phyloP scores from a whole-genome alignment of 2,113 vertebrate species.

The Eudyptes chrysolophus region DNA sequence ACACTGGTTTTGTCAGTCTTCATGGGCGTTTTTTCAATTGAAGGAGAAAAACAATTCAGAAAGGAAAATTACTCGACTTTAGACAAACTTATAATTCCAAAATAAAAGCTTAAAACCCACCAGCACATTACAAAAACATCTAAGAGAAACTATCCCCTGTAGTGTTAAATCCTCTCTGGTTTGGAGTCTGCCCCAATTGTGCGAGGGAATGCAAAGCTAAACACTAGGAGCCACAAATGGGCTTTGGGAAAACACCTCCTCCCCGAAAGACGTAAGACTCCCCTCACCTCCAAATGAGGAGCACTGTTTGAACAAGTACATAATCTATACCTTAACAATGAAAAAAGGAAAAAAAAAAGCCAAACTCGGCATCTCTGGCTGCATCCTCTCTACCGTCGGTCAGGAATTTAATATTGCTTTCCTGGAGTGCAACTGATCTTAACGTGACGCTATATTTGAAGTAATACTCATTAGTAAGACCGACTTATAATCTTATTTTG shows the following conservation, averaged over 20 bases:
- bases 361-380: not conserved
- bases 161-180: not conserved
- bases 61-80: not conserved
- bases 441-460: not conserved
- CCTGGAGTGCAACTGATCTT: not conserved
- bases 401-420: not conserved
- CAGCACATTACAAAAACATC: not conserved
- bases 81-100: not conserved
- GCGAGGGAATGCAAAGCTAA: not conserved
- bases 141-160: not conserved
- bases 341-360: not conserved
- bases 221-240: not conserved
- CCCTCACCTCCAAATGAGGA: not conserved
- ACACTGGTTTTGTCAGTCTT: not conserved
- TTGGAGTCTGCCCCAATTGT: accelerated
- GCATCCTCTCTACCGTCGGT: not conserved
- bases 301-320: not conserved
- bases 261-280: not conserved
- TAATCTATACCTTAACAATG: not conserved
- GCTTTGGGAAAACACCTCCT: not conserved
- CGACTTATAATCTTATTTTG: not conserved
- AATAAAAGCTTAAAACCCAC: not conserved
- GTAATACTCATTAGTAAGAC: not conserved
- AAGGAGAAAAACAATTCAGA: not conserved
- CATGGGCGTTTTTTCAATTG: not conserved